Evolutionary conservation across 37 sponge, comb jelly and placozoan genomes (phyloP), one percentile per base, ranked within the genome.

Genomic region (Haliclona indistincta): DNA sequence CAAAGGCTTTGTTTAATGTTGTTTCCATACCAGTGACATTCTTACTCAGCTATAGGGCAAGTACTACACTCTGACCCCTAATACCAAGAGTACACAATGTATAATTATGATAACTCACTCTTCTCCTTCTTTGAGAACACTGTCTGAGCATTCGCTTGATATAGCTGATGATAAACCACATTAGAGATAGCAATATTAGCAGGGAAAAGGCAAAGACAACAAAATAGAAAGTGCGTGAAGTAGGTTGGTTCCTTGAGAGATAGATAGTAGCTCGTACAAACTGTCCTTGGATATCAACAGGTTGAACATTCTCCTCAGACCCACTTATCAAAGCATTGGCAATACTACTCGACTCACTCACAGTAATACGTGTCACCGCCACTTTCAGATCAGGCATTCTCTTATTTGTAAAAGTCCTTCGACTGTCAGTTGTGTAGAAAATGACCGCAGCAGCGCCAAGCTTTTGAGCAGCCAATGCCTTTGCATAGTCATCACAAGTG

Each of bases 161-260:
- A 52, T 86, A 82, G 65, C 73, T 91, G 44, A 86, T 39, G 23
- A 68, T 26, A 40, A 86, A 82, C 92, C 92, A 91, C 0, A 73
- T 41, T 11, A 88, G 51, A 36, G 87, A 86, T 40, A 91, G 61
- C 0, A 83, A 40, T 44, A 83, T 60, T 0, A 91, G 87, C 15
- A 86, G 56, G n/a, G 74, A 78, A 71, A 91, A 86, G 0, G 92
- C 83, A 62, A 86, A 78, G 45, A 91, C 78, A 0, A 91, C 78
- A 78, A 91, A 91, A 39, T 86, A 86, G 78, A 91, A 91, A n/a
- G 87, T 86, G 15, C 56, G 79, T 0, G 79, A 51, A 0, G 58
- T 56, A 34, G n/a, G 70, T 20, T 53, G 23, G 0, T 20, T 43
- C 22, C 49, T 45, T 70, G 47, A 28, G 26, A 42, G 8, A 42